These are phyloP conservation scores for Pammene aurita DNA, from an alignment of 2,888 invertebrate species.

Conservation along the genomic window DNA sequence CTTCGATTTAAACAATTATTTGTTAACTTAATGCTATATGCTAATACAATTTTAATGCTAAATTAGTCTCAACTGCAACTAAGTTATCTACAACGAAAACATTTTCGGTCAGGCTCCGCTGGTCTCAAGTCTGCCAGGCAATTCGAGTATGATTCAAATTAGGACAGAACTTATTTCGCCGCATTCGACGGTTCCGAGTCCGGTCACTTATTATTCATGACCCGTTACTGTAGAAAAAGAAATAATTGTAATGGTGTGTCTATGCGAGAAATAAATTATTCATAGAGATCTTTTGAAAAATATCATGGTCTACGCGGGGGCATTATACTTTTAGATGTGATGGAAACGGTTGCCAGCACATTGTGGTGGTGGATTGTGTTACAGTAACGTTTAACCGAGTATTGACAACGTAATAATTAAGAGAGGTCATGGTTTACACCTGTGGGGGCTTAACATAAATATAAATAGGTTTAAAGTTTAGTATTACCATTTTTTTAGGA, in stretches of 20 bases:
- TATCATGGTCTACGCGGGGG: conserved; percentile 69
- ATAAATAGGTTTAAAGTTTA: not conserved
- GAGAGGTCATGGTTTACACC: conserved; percentile 21
- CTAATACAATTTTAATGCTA: no score
- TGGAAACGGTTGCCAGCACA: conserved; percentile 53
- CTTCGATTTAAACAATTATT: no score
- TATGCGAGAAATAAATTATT: conserved; percentile 76
- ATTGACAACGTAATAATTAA: conserved; percentile 27
- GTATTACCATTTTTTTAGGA: not conserved
- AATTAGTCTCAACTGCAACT: not conserved
- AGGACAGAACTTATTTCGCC: conserved; percentile 34
- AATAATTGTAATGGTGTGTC: conserved; percentile 78
- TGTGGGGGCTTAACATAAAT: not conserved
- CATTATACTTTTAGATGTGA: conserved; percentile 75
- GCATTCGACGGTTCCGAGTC: conserved; percentile 49
- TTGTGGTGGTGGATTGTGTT: conserved; percentile 28
- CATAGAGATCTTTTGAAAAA: conserved; percentile 77
- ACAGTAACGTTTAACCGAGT: conserved; percentile 13
- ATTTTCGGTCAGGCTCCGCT: not conserved
- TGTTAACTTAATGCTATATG: no score
- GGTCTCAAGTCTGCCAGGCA: not conserved
- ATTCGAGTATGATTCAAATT: conserved; percentile 32
- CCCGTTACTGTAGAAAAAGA: conserved; percentile 71
- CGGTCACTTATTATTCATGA: conserved; percentile 66
- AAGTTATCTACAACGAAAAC: no score